Evolutionary conservation across 2,113 vertebrate genomes (phyloP), one percentile per base, ranked within the genome.

Genomic region (Peromyscus maniculatus): DNA sequence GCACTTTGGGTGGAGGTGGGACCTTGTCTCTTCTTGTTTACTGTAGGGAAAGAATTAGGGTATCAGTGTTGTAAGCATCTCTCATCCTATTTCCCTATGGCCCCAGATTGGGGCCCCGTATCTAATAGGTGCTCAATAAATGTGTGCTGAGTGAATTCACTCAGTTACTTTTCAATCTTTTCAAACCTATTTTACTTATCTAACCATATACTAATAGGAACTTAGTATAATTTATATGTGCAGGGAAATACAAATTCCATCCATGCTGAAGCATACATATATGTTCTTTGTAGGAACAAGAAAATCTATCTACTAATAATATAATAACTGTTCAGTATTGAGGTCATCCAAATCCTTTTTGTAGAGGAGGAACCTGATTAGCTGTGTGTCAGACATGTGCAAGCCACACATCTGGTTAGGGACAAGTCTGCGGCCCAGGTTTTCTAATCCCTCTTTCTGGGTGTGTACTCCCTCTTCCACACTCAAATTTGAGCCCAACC

Each of bases 11-110:
- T 71, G 62, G 86, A 96, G 31, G 43, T 84, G 75, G 88, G 39
- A 86, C 49, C 13, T 91, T 15, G 26, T 84, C 26, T 83, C 49
- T 89, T 82, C 24, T 0, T 66, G 24, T 69, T 90, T 83, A 94
- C 89, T 90, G 62, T 77, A 89, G 62, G 79, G 80, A 89, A 75
- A 96, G 55, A 95, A 78, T 84, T 92, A 95, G 15, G 89, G 26
- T 0, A 39, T 84, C 64, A 86, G 17, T 69, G 71, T 55, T 71
- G 52, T 71, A 87, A 75, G 46, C 36, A 75, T 57, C 4, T 94
- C 71, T 87, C 21, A 72, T 93, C 93, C 57, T 78, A 59, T 87
- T 88, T 97, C 92, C 10, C 43, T 43, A 94, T 91, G 16, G 7
- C 33, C 33, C 21, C 66, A n/a, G 28, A 55, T 74, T 94, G 90